Percentiles rank a stretch among this genome's conserved stretches.
These are phyloP conservation scores for Gallinago stenura DNA, from an alignment of 2,797 vertebrate species.

Conservation along the genomic window DNA sequence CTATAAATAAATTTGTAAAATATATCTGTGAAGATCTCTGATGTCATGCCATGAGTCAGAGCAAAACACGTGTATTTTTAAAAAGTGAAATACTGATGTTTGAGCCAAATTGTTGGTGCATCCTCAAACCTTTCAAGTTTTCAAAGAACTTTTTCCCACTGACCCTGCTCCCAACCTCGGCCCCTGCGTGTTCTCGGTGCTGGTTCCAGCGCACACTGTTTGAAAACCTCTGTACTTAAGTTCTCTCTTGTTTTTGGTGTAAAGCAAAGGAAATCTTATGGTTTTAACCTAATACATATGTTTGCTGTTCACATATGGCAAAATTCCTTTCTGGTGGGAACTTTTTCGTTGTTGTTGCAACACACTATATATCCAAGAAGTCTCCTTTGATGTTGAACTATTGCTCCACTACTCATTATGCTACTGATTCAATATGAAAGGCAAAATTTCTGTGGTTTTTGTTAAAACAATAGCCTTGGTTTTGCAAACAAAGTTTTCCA, in stretches of 20 bases:
- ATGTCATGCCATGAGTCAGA: neutral
- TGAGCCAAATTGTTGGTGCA: neutral
- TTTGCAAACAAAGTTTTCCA: constrained; percentile 54
- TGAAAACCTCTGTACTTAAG: constrained; percentile 1
- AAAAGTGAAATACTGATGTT: neutral
- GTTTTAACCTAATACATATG: constrained; percentile 71
- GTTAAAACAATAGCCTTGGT: constrained; percentile 54
- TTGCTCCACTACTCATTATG: constrained; percentile 73
- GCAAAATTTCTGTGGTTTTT: constrained; percentile 44
- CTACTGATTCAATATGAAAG: constrained; percentile 81
- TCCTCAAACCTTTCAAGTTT: neutral
- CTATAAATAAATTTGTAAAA: neutral
- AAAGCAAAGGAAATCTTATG: constrained; percentile 66
- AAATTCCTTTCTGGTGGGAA: constrained; percentile 76
- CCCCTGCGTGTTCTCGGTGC: neutral
- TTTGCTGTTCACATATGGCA: constrained; percentile 61
- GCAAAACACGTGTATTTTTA: neutral
- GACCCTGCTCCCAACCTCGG: neutral
- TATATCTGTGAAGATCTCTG: neutral
- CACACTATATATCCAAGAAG: constrained; percentile 82
- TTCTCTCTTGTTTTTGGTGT: constrained; percentile 18
- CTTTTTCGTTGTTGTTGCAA: constrained; percentile 82
- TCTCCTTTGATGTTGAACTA: constrained; percentile 81
- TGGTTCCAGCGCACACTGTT: neutral
- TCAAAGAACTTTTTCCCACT: neutral